phyloP scores from a whole-genome alignment of 2,797 vertebrate species.

The Scolopax rusticola region DNA sequence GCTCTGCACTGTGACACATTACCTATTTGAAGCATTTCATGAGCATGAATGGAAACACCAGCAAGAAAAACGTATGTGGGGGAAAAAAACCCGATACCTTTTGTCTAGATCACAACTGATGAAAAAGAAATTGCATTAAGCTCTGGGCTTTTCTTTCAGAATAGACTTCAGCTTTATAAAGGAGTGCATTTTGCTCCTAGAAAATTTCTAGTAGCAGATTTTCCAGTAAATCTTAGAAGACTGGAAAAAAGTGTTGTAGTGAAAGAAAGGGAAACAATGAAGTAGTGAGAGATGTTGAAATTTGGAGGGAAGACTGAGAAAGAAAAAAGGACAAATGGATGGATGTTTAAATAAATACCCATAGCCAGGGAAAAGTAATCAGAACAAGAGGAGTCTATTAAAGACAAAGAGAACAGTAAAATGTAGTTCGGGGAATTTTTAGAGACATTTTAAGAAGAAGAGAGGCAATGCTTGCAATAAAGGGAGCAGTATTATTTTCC shows the following conservation, averaged over 20 bases:
- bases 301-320: not conserved
- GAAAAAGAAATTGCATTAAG: slow-evolving; percentile 58
- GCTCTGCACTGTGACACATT: not conserved
- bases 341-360: not conserved
- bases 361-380: not conserved
- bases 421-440: not conserved
- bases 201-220: not conserved
- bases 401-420: not conserved
- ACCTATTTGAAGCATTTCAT: not conserved
- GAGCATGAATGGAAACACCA: slow-evolving; percentile 38
- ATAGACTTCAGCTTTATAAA: not conserved
- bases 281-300: not conserved
- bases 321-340: not conserved
- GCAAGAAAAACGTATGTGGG: slow-evolving; percentile 33
- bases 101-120: slow-evolving; percentile 23
- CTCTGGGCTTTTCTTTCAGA: slow-evolving; percentile 29
- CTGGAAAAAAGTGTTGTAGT: not conserved
- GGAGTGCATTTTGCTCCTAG: not conserved
- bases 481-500: not conserved
- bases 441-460: not conserved
- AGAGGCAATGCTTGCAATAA: not conserved
- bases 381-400: not conserved
- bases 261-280: not conserved
- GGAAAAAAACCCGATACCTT: not conserved
- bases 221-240: not conserved